Base-by-base conservation (phyloP, 2,888 invertebrate genomes). In the Diadegma fenestrale region DNA sequence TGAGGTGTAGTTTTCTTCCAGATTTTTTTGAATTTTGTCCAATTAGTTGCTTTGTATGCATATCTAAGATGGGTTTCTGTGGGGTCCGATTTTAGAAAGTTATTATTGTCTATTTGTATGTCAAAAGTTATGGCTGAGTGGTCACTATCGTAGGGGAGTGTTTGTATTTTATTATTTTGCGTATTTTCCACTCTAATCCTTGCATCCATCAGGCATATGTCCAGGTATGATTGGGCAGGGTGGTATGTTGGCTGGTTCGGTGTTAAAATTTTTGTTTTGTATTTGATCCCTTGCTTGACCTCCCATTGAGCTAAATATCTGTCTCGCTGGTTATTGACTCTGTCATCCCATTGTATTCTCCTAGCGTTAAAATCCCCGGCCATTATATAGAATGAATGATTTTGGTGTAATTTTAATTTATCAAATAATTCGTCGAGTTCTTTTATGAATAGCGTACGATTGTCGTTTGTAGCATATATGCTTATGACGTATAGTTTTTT, bases 31-130 rank as follows among this genome's bases (percentile, higher is more conserved):
- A 84, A 86, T 22, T 75, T 82, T 17, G n/a, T 33, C 85, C 86
- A 87, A 7, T 85, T 77, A 5, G 86, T 80, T 12, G 82, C 73
- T 63, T 75, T 80, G 26, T 43, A 87, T 3, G 17, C 30, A 26
- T 6, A 10, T 61, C 61, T 61, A 2, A 8, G 61, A 2, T 30
- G 30, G 30, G 30, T 30, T 41, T 12, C 41, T 37, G 19, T 78
- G 61, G n/a, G 45, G 51, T 54, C 7, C 8, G 69, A 1, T 30
- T 30, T 30, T 4, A 30, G 2, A 4, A 30, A 30, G 30, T 30
- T 30, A 30, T 30, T 30, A 4, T 30, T 4, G 1, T 30, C 30
- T 30, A 30, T 30, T 30, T 30, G 30, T 2, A 30, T 30, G 30
- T 30, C 4, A 30, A 30, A 30, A 30, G 30, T 30, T 30, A 30